Base-by-base conservation (phyloP, 23 tunicate genomes). In the Ascidia mentula region DNA sequence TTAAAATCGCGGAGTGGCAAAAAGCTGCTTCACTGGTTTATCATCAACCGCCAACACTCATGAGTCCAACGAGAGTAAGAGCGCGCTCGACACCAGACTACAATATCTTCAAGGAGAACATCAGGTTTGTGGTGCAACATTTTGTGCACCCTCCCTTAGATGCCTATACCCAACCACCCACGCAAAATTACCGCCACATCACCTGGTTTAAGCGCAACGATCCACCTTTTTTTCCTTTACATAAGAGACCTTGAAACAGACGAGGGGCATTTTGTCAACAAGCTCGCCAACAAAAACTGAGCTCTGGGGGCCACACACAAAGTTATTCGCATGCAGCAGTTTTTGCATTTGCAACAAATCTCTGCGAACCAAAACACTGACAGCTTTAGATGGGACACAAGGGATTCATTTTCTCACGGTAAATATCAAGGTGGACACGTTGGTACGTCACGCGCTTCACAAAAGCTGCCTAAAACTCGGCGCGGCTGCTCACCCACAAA, bases 101-200 rank as follows among this genome's bases (percentile, higher is more conserved):
- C 65, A 86, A 86, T 40, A 86, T 86, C 40, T 86, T 86, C 84
- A 86, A 79, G 82, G 90, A 86, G 60, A 86, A 86, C 38, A 86
- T 86, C 84, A 86, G 90, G 90, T 86, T 71, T 65, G 37, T 28
- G 22, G 78, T 53, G 65, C 65, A 26, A 28, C 65, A 28, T 20
- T 53, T 53, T 53, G 28, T 53, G 65, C 65, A 5, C 24, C 28
- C n/a, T n/a, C n/a, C n/a, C n/a, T 26, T 53, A 53, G 24, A 28
- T 28, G 65, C 65, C 65, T 26, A 26, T 53, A 28, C 24, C 24
- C 65, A 28, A 53, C 24, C 65, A 53, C 24, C 65, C 65, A 53
- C 65, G 65, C 65, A 53, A 53, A 53, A 53, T 53, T 53, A 53
- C 65, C 7, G 28, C 65, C 24, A 28, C n/a, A n/a, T n/a, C n/a